Conservation (phyloP, 2,113 vertebrate genomes). For the Anguilla rostrata region DNA sequence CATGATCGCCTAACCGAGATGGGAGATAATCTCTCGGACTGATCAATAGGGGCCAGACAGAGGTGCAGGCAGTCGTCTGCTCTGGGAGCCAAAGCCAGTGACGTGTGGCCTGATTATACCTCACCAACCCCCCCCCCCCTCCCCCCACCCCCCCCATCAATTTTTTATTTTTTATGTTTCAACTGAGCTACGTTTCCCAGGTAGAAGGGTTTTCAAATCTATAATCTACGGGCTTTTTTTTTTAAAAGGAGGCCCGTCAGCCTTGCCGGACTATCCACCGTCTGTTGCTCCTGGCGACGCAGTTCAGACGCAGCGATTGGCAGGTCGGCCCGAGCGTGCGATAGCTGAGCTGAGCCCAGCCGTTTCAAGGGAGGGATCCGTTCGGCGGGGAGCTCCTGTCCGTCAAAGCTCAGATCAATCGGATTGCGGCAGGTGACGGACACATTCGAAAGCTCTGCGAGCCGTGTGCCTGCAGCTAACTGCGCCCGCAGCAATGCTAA, state of each 20-base stretch:
- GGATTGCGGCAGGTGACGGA: background rate
- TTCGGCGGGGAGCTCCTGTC: background rate
- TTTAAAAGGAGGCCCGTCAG: background rate
- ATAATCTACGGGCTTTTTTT: background rate
- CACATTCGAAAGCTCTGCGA: background rate
- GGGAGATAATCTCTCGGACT: background rate
- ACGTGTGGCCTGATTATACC: background rate
- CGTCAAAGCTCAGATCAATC: background rate
- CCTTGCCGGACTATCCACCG: background rate
- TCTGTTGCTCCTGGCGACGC: background rate
- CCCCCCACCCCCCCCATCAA: background rate
- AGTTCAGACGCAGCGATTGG: background rate
- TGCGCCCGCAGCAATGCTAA: background rate
- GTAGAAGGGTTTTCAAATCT: background rate
- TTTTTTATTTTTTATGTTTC: background rate
- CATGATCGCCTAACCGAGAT: slow-evolving; percentile 12
- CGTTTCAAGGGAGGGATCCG: background rate
- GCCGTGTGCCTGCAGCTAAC: background rate
- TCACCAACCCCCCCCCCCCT: background rate
- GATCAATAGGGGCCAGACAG: slow-evolving; percentile 16
- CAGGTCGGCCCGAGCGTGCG: background rate
- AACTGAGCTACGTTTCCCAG: background rate
- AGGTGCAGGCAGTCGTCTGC: background rate
- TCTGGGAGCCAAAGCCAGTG: background rate
- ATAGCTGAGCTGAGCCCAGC: background rate